Conservation (phyloP, 2,888 invertebrate genomes). For the Parelbella ahira region DNA sequence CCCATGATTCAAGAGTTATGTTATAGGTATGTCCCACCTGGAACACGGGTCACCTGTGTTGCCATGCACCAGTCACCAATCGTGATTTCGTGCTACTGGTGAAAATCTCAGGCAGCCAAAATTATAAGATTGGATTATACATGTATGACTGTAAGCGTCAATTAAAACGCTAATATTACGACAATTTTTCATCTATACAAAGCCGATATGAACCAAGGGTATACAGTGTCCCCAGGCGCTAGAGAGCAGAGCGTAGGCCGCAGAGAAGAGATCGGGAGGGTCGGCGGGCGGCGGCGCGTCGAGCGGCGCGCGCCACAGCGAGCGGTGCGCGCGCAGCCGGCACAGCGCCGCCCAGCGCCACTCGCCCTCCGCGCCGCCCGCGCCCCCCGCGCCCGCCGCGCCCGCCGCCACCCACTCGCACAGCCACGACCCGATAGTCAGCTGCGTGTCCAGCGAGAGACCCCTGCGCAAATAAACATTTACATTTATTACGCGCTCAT, state of each 20-base stretch:
- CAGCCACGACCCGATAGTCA: conserved; percentile 51
- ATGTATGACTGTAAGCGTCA: no score
- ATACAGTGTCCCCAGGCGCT: conserved; percentile 66
- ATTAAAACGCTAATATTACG: no score
- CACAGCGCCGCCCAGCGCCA: conserved; percentile 56
- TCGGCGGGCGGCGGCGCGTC: conserved; percentile 42
- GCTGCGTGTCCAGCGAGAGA: conserved; percentile 51
- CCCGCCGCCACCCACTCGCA: conserved; percentile 37
- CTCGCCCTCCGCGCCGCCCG: conserved; percentile 34
- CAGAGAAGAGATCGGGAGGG: conserved; percentile 40
- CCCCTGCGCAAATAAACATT: conserved; percentile 44
- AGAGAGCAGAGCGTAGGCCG: conserved; percentile 49
- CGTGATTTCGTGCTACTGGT: no score
- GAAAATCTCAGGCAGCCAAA: no score
- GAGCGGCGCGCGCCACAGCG: conserved; percentile 44
- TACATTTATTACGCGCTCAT: no score
- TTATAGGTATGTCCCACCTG: no score
- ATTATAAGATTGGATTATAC: no score
- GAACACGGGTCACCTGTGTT: no score
- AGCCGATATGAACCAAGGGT: conserved; percentile 68
- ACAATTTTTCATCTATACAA: no score
- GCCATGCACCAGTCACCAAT: no score
- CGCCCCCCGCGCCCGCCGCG: no score
- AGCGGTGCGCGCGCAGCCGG: conserved; percentile 50
- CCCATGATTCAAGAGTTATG: no score